Conservation (phyloP, 2,888 invertebrate species). For the Corbicula japonica region DNA sequence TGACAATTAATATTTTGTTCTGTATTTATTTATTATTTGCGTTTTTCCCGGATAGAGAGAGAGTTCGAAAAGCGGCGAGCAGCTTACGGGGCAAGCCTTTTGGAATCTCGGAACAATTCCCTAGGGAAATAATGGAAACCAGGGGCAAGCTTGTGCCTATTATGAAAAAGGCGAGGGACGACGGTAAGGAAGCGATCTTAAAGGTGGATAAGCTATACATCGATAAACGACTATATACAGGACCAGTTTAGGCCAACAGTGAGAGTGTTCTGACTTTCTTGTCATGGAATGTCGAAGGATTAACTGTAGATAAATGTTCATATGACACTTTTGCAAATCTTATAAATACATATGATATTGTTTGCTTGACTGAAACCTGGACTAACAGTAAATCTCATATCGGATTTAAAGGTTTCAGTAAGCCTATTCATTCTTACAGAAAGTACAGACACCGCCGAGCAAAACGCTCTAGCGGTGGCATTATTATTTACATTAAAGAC, state of each 20-base stretch:
- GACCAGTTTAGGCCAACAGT: constrained; percentile 4
- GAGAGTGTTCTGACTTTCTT: constrained; percentile 16
- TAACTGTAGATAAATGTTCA: constrained; percentile 1
- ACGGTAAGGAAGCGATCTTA: constrained; percentile 22
- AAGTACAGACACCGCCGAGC: background rate
- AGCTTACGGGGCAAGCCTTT: constrained; percentile 33
- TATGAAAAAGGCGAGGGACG: constrained; percentile 26
- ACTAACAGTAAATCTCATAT: background rate
- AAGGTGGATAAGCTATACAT: constrained; percentile 35
- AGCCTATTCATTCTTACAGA: constrained; percentile 25
- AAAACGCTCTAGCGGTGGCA: constrained; percentile 11
- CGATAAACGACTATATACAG: constrained; percentile 19
- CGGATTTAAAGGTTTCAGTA: background rate
- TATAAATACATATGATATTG: background rate
- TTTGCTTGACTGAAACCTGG: constrained; percentile 30
- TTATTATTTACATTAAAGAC: constrained; percentile 19
- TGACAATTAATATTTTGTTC: no score
- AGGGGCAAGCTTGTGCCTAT: constrained; percentile 37
- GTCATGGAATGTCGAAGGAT: constrained; percentile 28
- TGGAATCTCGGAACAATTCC: constrained; percentile 45
- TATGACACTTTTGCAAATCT: background rate
- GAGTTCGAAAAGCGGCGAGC: constrained; percentile 34
- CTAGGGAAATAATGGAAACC: constrained; percentile 38
- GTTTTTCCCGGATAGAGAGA: constrained; percentile 40
- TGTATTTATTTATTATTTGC: no score